A percentile compares a stretch with the other conserved stretches of the same genome.
Evolutionary conservation across 2,888 invertebrate genomes (phyloP).

Genomic region (Aleiodes testaceus): DNA sequence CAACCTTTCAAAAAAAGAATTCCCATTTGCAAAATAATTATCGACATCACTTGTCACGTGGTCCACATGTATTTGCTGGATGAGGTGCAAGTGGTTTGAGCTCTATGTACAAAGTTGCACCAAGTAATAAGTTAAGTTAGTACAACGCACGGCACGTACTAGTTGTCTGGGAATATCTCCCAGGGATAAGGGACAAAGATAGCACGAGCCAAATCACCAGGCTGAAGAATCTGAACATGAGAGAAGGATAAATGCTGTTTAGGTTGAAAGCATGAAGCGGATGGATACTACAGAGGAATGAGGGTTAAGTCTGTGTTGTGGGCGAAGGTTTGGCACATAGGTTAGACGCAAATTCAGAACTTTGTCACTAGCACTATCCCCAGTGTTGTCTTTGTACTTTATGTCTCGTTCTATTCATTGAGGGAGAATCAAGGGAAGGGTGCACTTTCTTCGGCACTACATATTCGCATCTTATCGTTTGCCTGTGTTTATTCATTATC

Average conservation of each 20-base stretch:
- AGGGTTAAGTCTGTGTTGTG: conserved; percentile 61
- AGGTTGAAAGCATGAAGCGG: conserved; percentile 32
- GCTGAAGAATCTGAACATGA: conserved; percentile 26
- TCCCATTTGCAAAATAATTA: conserved; percentile 7
- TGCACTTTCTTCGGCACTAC: conserved; percentile 24
- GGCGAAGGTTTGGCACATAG: conserved; percentile 62
- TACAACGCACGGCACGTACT: conserved; percentile 54
- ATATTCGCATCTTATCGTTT: conserved; percentile 45
- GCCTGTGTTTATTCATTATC: conserved; percentile 63
- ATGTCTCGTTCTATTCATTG: conserved; percentile 54
- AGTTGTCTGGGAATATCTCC: conserved; percentile 29
- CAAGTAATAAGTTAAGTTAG: conserved; percentile 60
- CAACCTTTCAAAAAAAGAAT: no score
- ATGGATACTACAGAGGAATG: conserved; percentile 34
- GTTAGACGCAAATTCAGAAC: conserved; percentile 65
- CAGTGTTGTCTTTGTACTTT: conserved; percentile 61
- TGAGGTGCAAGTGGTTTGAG: conserved; percentile 46
- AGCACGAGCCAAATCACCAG: conserved; percentile 15
- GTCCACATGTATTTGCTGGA: background rate
- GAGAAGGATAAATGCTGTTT: conserved; percentile 26
- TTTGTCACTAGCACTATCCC: conserved; percentile 65
- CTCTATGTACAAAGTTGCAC: conserved; percentile 55
- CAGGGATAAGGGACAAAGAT: conserved; percentile 3
- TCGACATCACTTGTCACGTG: conserved; percentile 16
- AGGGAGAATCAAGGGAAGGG: background rate